phyloP scores from a whole-genome alignment of 1,140 invertebrate species.

The Drosophila arawakana region DNA sequence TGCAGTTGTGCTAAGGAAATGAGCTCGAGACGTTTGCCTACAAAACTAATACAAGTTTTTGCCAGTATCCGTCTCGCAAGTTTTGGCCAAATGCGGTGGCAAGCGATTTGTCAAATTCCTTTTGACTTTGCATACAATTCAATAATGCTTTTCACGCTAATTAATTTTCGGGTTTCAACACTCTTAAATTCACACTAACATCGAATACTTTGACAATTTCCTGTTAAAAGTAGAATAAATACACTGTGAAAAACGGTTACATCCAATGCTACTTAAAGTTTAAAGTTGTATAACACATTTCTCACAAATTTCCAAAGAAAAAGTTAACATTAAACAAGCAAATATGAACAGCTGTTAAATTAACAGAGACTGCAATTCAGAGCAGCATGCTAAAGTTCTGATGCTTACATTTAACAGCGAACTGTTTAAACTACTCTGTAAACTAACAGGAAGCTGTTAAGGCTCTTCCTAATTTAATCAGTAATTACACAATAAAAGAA shows the following conservation, averaged over 20 bases:
- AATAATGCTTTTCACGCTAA: constrained; percentile 82
- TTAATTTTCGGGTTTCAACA: constrained; percentile 69
- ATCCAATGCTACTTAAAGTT: too few species aligned
- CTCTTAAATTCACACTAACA: constrained; percentile 27
- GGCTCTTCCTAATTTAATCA: too few species aligned
- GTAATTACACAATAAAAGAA: too few species aligned
- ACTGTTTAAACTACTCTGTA: too few species aligned
- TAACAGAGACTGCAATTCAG: neutral
- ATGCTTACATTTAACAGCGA: too few species aligned
- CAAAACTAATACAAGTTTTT: constrained; percentile 81
- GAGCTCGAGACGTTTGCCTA: constrained; percentile 50
- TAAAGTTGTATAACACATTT: too few species aligned
- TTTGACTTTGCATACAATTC: constrained; percentile 51
- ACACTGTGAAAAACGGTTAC: neutral
- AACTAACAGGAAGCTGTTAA: too few species aligned
- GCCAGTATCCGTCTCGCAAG: constrained; percentile 30
- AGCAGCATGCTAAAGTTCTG: too few species aligned
- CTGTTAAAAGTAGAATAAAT: constrained; percentile 31
- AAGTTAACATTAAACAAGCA: too few species aligned
- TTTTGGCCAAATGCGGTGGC: constrained; percentile 6
- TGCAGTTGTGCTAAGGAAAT: constrained; percentile 55
- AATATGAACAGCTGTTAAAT: neutral
- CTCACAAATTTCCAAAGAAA: too few species aligned
- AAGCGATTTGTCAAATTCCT: constrained; percentile 50
- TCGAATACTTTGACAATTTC: constrained; percentile 64